Percentiles rank a stretch among this genome's conserved stretches.
phyloP scores from a whole-genome alignment of 2,888 invertebrate genomes.

The Adelphocoris suturalis region DNA sequence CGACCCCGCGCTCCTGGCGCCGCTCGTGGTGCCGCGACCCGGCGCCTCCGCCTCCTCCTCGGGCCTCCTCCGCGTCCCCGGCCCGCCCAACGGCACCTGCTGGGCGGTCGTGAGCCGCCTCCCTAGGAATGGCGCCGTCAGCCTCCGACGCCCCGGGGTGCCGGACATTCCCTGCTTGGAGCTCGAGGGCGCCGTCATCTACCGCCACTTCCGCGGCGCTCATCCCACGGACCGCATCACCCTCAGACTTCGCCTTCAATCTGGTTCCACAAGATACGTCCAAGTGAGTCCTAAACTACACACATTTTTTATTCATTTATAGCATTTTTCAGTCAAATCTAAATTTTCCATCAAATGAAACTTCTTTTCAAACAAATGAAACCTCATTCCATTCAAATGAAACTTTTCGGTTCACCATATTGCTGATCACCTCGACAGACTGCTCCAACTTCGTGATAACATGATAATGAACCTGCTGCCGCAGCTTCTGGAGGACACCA shows the following conservation, averaged over 20 bases:
- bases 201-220: slow-evolving; percentile 68
- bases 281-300: slow-evolving; percentile 39
- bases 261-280: slow-evolving; percentile 37
- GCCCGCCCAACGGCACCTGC: slow-evolving; percentile 35
- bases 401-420: too few relatives aligned
- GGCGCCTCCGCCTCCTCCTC: slow-evolving; percentile 41
- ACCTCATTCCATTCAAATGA: too few relatives aligned
- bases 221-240: slow-evolving; percentile 60
- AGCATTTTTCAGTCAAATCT: too few relatives aligned
- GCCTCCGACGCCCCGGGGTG: slow-evolving; percentile 42
- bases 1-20: background rate
- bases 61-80: slow-evolving; percentile 41
- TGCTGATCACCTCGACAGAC: too few relatives aligned
- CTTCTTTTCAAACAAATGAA: too few relatives aligned
- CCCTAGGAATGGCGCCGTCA: slow-evolving; percentile 53
- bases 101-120: slow-evolving; percentile 39
- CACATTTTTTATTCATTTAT: background rate
- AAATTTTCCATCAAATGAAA: too few relatives aligned
- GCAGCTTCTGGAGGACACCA: too few relatives aligned
- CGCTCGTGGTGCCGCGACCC: slow-evolving; percentile 33
- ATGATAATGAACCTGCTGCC: too few relatives aligned
- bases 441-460: too few relatives aligned
- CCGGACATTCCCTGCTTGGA: slow-evolving; percentile 57
- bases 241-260: slow-evolving; percentile 30
- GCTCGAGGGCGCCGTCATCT: slow-evolving; percentile 47